Conservation (phyloP, 64 coral and sea anemone genomes). For the Trachythela sp. region DNA sequence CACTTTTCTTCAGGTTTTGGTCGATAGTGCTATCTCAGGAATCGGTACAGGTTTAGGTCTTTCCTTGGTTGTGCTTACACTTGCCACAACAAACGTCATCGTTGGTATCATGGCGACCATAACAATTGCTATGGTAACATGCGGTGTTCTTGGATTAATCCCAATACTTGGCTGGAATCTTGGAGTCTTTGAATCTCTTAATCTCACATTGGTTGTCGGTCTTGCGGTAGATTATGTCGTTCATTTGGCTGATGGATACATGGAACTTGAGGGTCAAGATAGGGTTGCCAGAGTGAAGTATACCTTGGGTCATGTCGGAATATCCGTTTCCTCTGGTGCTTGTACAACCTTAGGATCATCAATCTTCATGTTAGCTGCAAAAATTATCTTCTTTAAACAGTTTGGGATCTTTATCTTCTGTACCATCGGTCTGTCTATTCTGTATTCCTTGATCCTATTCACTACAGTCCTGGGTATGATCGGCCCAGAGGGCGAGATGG, state of each 20-base stretch:
- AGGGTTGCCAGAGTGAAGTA: background rate
- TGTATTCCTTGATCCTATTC: background rate
- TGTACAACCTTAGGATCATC: slow-evolving; percentile 10
- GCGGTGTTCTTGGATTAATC: background rate
- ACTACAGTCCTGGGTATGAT: background rate
- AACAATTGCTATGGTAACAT: background rate
- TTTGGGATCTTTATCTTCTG: slow-evolving; percentile 14
- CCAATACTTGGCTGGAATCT: background rate
- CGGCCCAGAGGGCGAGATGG: background rate
- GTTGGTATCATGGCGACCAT: background rate
- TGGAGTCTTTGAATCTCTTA: background rate
- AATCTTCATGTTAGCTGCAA: background rate
- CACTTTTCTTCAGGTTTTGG: background rate
- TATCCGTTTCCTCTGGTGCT: background rate
- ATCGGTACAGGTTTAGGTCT: background rate
- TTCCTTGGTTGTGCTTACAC: background rate
- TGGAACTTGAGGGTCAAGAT: background rate
- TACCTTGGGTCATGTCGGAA: background rate
- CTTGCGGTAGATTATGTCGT: background rate
- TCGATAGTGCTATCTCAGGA: background rate
- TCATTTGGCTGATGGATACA: slow-evolving; percentile 15
- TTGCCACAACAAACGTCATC: background rate
- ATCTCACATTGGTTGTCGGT: background rate
- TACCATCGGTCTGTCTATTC: background rate
- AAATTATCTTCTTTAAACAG: slow-evolving; percentile 17